Evolutionary conservation across 2,113 vertebrate species (phyloP), one percentile per base, ranked within the genome.

Genomic region (Dryoscopus gambensis): DNA sequence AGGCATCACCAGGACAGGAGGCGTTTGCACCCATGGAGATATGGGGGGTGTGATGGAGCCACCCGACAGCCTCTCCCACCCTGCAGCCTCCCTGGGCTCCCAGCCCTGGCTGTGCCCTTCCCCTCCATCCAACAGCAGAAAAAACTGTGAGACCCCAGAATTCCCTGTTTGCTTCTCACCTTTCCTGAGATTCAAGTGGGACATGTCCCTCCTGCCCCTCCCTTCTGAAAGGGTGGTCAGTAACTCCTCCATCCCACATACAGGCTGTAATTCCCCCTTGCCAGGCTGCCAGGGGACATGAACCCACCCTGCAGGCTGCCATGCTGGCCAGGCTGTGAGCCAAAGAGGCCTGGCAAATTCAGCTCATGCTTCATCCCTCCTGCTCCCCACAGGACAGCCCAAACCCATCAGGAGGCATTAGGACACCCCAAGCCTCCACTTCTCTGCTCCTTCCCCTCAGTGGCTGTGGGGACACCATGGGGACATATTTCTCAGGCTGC

Each of bases 291-390:
- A 37, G 39, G 49, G 60, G 44, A 20, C 7, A 49, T 0, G 57
- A 90, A 59, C 17, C 62, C 79, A 20, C 57, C 42, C 5, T 3
- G 25, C 21, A 22, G 35, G 40, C 55, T 60, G 62, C 47, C 1
- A 0, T 25, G 50, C 49, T 12, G 6, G 28, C 9, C 91, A 30
- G 53, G 70, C 73, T 53, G 47, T 4, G 78, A 68, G 78, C 46
- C 2, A 1, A 35, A 28, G 69, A 46, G 39, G 42, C 37, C 52
- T 4, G 5, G 18, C 30, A 79, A 86, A 57, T 24, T 49, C 10
- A 0, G 27, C 44, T 47, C 25, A 0, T 8, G 4, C 40, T n/a
- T 31, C 25, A 1, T 7, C 49, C 44, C 53, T 53, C 35, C 76
- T 27, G 46, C 46, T 67, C 71, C 40, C 40, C 64, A 13, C 1